Evolutionary conservation across 2,888 invertebrate species (phyloP).

Genomic region (Brenthis hecate): DNA sequence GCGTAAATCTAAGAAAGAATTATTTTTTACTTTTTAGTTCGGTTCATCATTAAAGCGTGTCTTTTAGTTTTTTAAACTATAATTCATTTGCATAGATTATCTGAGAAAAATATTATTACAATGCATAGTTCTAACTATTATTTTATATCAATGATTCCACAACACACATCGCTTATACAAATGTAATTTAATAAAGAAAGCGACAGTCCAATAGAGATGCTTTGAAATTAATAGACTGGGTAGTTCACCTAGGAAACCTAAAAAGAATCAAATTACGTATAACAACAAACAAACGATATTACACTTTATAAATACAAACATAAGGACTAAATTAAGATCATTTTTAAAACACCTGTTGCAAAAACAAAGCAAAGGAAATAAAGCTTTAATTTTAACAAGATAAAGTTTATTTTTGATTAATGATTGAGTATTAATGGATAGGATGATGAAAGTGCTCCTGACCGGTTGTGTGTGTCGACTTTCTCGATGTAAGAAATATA

Average conservation of each 20-base stretch:
- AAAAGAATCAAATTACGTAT: slow-evolving; percentile 28
- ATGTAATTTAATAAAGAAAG: neutral
- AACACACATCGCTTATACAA: too few relatives aligned
- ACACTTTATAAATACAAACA: neutral
- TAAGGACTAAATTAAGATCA: neutral
- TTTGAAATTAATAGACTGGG: slow-evolving; percentile 24
- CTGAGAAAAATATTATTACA: too few relatives aligned
- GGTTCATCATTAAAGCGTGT: too few relatives aligned
- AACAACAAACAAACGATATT: neutral
- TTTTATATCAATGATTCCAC: too few relatives aligned
- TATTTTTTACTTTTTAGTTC: too few relatives aligned
- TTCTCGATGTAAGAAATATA: slow-evolving; percentile 31
- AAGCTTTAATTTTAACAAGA: neutral
- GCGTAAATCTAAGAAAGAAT: too few relatives aligned
- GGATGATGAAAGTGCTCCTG: slow-evolving; percentile 32
- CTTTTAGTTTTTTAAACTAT: too few relatives aligned
- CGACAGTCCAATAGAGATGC: neutral
- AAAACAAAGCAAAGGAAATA: neutral
- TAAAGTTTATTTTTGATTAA: slow-evolving; percentile 17
- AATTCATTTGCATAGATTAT: too few relatives aligned
- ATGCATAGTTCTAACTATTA: too few relatives aligned
- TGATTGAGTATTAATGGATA: slow-evolving; percentile 16
- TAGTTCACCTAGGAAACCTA: slow-evolving; percentile 27
- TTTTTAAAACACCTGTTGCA: too few relatives aligned
- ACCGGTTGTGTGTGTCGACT: slow-evolving; percentile 33